Evolutionary conservation across 2,797 vertebrate species (phyloP).

Genomic region (Myripristis murdjan): DNA sequence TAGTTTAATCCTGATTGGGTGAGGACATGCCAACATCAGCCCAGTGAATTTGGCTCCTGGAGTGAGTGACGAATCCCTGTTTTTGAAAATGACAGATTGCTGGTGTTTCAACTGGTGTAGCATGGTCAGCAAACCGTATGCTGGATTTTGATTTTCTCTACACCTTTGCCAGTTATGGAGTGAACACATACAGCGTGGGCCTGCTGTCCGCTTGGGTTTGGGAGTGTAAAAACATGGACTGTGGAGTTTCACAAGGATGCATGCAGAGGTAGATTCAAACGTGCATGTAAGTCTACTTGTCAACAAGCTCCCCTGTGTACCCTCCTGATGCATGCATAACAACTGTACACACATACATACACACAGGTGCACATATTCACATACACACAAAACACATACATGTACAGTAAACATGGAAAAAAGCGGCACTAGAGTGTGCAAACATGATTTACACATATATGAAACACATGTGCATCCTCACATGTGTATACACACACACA

Average conservation of each 20-base stretch:
- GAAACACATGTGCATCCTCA: neutral
- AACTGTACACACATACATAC: neutral
- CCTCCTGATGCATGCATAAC: neutral
- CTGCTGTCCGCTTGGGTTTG: constrained; percentile 4
- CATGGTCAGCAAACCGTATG: neutral
- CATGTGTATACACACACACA: neutral
- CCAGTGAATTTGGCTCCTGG: neutral
- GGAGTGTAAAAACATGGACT: neutral
- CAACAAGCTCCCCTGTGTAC: neutral
- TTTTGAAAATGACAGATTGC: neutral
- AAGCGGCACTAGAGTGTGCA: no score
- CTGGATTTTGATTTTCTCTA: neutral
- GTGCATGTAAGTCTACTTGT: neutral
- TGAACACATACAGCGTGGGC: constrained; percentile 4
- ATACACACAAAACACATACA: neutral
- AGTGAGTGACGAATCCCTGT: neutral
- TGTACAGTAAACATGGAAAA: no score
- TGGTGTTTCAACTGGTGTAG: neutral
- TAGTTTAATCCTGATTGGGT: no score
- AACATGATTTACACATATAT: neutral
- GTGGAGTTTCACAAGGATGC: neutral
- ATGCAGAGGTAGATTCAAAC: constrained; percentile 8
- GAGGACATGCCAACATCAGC: neutral
- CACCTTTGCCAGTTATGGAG: constrained; percentile 2
- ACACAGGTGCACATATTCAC: constrained; percentile 2